Conservation (phyloP, 1,140 invertebrate species). For the Eriosoma lanigerum region DNA sequence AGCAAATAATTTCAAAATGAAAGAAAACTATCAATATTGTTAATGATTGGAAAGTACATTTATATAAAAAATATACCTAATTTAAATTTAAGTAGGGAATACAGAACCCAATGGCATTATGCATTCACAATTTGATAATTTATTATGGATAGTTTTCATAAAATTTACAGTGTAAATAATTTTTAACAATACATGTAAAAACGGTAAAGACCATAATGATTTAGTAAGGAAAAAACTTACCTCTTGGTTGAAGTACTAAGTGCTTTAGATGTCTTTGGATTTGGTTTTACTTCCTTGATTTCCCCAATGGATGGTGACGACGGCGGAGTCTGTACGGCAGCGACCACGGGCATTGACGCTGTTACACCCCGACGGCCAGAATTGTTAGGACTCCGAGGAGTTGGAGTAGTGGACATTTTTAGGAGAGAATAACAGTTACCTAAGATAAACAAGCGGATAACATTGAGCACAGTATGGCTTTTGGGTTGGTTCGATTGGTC, state of each 20-base stretch:
- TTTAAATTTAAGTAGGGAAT: too few species aligned
- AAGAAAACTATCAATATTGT: too few species aligned
- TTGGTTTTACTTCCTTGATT: conserved; percentile 83
- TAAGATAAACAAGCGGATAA: not conserved
- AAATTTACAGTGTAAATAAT: too few species aligned
- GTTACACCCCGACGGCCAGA: conserved; percentile 48
- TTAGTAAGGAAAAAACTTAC: conserved; percentile 58
- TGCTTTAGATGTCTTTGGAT: conserved; percentile 92
- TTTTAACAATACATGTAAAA: too few species aligned
- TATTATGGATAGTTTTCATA: too few species aligned
- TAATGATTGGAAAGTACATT: too few species aligned
- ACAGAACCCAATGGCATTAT: too few species aligned
- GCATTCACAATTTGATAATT: too few species aligned
- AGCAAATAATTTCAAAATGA: too few species aligned
- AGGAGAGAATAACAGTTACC: not conserved
- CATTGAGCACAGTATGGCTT: too few species aligned
- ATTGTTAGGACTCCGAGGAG: conserved; percentile 37
- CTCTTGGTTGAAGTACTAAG: conserved; percentile 88
- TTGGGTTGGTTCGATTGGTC: not conserved
- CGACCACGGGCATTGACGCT: conserved; percentile 33
- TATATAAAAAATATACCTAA: too few species aligned
- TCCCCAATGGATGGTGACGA: conserved; percentile 59
- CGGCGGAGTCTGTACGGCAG: conserved; percentile 53
- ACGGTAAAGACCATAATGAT: too few species aligned
- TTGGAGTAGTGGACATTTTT: conserved; percentile 42